Conservation (phyloP, 1,140 invertebrate species). For the Drosophila sproati region DNA sequence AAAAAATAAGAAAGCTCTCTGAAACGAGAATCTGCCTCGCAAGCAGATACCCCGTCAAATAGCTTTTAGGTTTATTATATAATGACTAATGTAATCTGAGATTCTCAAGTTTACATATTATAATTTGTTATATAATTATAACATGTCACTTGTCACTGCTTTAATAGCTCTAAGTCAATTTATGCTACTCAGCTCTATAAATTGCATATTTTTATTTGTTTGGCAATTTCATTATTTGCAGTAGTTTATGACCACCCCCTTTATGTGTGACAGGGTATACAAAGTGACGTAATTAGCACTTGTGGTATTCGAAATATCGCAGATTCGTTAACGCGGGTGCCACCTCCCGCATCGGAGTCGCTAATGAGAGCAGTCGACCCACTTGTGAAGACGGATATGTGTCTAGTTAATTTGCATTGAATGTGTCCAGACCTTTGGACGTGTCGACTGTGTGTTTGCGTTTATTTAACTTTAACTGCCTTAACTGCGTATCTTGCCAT, state of each 20-base stretch:
- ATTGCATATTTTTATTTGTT: no score
- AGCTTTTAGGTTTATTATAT: neutral
- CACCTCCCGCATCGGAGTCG: slow-evolving; percentile 26
- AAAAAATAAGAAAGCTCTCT: slow-evolving; percentile 5
- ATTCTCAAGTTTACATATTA: no score
- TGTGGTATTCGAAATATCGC: slow-evolving; percentile 27
- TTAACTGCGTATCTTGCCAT: slow-evolving; percentile 42
- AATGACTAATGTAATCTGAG: no score
- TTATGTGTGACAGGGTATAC: neutral
- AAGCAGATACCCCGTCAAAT: neutral
- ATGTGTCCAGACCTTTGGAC: slow-evolving; percentile 39
- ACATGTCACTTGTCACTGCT: no score
- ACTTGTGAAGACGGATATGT: slow-evolving; percentile 48
- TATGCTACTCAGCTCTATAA: no score
- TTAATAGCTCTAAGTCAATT: no score
- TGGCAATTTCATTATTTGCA: neutral
- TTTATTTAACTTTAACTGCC: slow-evolving; percentile 15
- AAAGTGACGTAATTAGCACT: slow-evolving; percentile 56
- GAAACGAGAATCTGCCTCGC: neutral
- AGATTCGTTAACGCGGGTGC: slow-evolving; percentile 23
- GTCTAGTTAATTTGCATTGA: slow-evolving; percentile 49
- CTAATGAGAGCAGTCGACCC: slow-evolving; percentile 50
- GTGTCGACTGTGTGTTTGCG: slow-evolving; percentile 14
- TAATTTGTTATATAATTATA: no score
- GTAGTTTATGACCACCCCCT: neutral